phyloP scores from a whole-genome alignment of 1,140 invertebrate species.

The Sinella curviseta region DNA sequence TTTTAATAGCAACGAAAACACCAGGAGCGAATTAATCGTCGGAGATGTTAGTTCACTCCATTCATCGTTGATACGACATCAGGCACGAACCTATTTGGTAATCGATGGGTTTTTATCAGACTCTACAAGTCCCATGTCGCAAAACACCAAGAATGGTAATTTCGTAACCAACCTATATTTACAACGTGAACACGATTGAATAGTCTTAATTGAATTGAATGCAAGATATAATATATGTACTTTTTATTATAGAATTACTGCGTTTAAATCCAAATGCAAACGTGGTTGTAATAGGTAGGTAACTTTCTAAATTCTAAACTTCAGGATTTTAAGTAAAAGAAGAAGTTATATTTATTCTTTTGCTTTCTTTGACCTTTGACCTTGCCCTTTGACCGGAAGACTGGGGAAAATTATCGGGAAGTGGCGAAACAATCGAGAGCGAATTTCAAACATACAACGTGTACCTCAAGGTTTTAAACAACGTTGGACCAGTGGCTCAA shows the following conservation, averaged over 20 bases:
- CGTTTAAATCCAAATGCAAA: not conserved
- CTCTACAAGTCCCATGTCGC: constrained; percentile 31
- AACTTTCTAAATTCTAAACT: no score
- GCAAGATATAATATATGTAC: no score
- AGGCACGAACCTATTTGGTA: not conserved
- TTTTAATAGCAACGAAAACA: not conserved
- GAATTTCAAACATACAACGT: not conserved
- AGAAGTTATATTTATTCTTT: not conserved
- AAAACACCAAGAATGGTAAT: not conserved
- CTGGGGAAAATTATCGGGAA: constrained; percentile 32
- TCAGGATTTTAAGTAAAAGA: no score
- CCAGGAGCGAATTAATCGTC: not conserved
- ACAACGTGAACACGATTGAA: not conserved
- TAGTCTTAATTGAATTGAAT: not conserved
- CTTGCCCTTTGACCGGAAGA: no score
- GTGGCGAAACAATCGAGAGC: not conserved
- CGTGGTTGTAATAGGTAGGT: not conserved
- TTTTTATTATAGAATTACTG: not conserved
- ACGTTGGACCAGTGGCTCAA: constrained; percentile 30
- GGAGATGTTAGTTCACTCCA: not conserved
- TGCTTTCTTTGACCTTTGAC: no score
- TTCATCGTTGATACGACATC: not conserved
- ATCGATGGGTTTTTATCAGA: constrained; percentile 37
- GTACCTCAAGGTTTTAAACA: constrained; percentile 21
- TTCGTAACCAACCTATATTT: not conserved